Percentiles rank a stretch among this genome's conserved stretches.
Evolutionary conservation across 2,797 vertebrate species (phyloP).

Genomic region (Pseudotriccus pelzelni): DNA sequence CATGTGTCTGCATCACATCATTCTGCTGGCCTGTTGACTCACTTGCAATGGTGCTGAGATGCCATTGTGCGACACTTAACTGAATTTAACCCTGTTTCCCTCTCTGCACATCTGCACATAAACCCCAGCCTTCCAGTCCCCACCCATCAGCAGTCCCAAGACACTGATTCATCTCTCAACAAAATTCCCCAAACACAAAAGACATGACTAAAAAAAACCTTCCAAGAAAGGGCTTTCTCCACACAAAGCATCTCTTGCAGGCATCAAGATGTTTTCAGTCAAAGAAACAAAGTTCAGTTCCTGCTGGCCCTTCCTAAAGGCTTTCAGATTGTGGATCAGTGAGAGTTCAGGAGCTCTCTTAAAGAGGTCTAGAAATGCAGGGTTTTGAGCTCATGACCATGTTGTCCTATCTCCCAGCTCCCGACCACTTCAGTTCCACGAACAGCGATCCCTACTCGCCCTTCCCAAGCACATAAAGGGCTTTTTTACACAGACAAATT

Average conservation of each 20-base stretch:
- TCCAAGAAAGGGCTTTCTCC: not conserved
- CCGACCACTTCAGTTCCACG: not conserved
- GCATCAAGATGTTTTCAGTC: not conserved
- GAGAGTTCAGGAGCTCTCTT: not conserved
- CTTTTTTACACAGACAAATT: not conserved
- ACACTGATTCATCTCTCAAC: not conserved
- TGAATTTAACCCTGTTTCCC: not conserved
- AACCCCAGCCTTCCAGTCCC: not conserved
- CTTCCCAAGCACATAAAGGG: not conserved
- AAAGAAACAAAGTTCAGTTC: not conserved
- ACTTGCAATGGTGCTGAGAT: not conserved
- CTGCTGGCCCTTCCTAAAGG: not conserved
- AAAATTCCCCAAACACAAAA: not conserved
- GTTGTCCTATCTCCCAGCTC: not conserved
- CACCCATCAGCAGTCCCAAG: not conserved
- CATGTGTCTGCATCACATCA: not conserved
- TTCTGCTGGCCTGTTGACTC: not conserved
- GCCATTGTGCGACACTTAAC: not conserved
- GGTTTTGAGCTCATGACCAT: not conserved
- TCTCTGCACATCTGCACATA: not conserved
- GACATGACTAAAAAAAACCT: not conserved
- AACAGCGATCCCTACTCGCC: not conserved
- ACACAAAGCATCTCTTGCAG: not conserved
- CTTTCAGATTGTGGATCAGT: not conserved
- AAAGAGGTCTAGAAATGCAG: not conserved